Percentiles rank a stretch among this genome's conserved stretches.
Conservation (phyloP, 2,797 vertebrate genomes). For the Karalla daura region DNA sequence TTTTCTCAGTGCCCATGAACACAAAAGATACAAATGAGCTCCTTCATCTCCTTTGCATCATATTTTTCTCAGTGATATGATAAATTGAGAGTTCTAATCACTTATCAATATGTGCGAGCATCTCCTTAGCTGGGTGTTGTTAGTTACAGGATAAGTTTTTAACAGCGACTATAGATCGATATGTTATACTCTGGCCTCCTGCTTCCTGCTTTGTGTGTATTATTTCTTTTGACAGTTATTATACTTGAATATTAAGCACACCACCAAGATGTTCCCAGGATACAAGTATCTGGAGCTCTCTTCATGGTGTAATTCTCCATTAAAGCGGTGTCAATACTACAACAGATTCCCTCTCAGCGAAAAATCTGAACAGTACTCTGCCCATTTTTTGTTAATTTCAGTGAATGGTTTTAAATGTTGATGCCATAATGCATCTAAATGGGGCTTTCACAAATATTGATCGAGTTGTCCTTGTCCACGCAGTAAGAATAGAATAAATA, state of each 20-base stretch:
- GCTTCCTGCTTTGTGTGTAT: neutral
- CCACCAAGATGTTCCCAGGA: neutral
- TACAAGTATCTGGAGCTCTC: neutral
- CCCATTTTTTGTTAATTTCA: conserved; percentile 7
- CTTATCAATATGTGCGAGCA: neutral
- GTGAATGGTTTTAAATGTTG: conserved; percentile 3
- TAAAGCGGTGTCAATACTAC: neutral
- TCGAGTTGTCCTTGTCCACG: neutral
- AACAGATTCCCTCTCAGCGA: neutral
- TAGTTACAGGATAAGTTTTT: too few species aligned
- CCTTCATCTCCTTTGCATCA: neutral
- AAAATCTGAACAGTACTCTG: neutral
- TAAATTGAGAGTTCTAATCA: neutral
- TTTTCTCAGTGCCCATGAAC: neutral
- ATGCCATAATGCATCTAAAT: neutral
- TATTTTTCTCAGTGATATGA: neutral
- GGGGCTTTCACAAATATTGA: conserved; percentile 24
- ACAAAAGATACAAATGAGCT: neutral
- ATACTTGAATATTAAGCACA: neutral
- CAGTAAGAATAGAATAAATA: neutral
- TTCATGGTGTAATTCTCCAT: neutral
- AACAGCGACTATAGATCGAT: too few species aligned
- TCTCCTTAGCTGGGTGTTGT: neutral
- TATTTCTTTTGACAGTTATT: neutral
- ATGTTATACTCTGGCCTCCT: neutral